Conservation (phyloP, 92 coral and sea anemone genomes). For the Phenganax subtilis region DNA sequence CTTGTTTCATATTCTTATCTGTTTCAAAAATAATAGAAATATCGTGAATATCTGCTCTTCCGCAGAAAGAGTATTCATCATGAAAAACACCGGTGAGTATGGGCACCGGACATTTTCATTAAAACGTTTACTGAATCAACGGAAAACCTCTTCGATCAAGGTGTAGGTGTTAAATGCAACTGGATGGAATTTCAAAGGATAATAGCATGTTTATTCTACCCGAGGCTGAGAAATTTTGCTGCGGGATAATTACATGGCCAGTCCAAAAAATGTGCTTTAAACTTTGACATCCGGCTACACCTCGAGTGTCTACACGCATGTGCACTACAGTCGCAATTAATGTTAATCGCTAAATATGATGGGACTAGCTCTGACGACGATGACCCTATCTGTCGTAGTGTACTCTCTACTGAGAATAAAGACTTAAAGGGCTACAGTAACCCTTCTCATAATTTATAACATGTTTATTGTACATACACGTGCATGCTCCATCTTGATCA, state of each 20-base stretch:
- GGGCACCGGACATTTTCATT: conserved; percentile 10
- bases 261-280: conserved; percentile 4
- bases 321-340: background rate
- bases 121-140: conserved; percentile 1
- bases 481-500: no score
- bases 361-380: no score
- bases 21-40: background rate
- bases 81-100: conserved; percentile 2
- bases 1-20: conserved; percentile 21
- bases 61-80: conserved; percentile 3
- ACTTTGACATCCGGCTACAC: conserved; percentile 35
- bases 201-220: background rate
- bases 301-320: conserved; percentile 4
- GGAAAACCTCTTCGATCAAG: background rate
- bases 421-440: no score
- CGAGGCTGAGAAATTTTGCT: background rate
- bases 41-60: conserved; percentile 22
- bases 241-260: conserved; percentile 18
- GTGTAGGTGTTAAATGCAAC: background rate
- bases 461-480: no score
- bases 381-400: no score
- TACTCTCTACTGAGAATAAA: no score
- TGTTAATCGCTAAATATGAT: no score
- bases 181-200: background rate
- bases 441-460: no score